Conservation (phyloP, 92 coral and sea anemone species). For the Palythoa grandiflora region DNA sequence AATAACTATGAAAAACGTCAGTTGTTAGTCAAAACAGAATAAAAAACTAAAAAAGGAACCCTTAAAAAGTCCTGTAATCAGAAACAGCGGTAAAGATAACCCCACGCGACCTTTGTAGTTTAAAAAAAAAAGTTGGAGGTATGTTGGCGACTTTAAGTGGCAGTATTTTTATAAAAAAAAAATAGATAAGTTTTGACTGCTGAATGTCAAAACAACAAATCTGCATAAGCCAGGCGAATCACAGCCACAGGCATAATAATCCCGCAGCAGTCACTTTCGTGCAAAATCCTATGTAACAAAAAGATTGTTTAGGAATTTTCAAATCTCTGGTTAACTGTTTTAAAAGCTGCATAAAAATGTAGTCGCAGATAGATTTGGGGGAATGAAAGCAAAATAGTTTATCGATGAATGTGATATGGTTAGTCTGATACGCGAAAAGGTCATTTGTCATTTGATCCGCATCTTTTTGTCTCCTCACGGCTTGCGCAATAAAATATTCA, state of each 20-base stretch:
- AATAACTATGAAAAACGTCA: no score
- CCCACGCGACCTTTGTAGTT: background rate
- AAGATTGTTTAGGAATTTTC: background rate
- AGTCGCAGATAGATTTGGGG: no score
- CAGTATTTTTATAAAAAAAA: background rate
- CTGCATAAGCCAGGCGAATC: background rate
- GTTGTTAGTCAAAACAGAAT: no score
- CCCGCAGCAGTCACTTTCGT: background rate
- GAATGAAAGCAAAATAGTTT: background rate
- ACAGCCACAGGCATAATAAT: background rate
- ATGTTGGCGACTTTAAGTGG: background rate
- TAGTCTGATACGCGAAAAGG: no score
- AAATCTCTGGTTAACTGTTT: background rate
- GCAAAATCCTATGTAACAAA: background rate
- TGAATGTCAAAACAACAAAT: background rate
- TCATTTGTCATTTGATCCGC: background rate
- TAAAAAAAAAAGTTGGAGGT: background rate
- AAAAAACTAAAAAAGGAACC: no score
- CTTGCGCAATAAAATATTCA: background rate
- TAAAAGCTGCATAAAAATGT: no score
- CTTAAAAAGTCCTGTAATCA: no score
- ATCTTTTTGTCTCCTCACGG: background rate
- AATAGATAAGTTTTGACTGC: background rate
- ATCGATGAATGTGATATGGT: background rate
- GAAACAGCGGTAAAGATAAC: background rate